Percentiles rank a stretch among this genome's conserved stretches.
Conservation (phyloP, 1,140 invertebrate species). For the Trypoxylus dichotomus region DNA sequence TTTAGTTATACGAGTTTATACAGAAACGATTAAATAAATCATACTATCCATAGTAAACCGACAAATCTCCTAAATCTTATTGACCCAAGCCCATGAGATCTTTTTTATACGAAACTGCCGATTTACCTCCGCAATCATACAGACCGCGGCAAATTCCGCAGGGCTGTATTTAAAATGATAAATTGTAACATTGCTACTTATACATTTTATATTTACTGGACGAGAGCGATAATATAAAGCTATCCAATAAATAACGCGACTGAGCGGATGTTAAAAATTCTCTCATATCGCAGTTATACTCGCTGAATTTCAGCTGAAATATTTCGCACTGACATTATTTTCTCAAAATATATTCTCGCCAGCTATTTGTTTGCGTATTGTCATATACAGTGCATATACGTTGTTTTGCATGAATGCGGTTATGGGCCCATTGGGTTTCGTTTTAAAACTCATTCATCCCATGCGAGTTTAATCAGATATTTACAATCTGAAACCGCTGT, state of each 20-base stretch:
- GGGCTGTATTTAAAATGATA: slow-evolving; percentile 18
- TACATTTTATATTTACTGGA: slow-evolving; percentile 25
- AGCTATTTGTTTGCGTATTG: slow-evolving; percentile 30
- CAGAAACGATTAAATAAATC: not conserved
- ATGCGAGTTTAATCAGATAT: slow-evolving; percentile 17
- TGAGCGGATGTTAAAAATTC: slow-evolving; percentile 31
- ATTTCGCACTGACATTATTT: slow-evolving; percentile 28
- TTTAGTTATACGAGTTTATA: not conserved
- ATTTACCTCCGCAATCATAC: not conserved
- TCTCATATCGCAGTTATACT: slow-evolving; percentile 32
- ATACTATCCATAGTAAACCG: not conserved
- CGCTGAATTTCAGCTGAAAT: slow-evolving; percentile 28
- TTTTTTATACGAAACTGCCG: not conserved
- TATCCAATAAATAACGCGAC: slow-evolving; percentile 18
- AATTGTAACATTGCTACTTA: slow-evolving; percentile 1
- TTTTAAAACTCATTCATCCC: slow-evolving; percentile 33
- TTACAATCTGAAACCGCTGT: slow-evolving; percentile 53
- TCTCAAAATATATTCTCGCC: slow-evolving; percentile 33
- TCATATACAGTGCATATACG: not conserved
- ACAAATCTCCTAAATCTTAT: not conserved
- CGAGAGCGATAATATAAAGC: slow-evolving; percentile 12
- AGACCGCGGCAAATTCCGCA: not conserved
- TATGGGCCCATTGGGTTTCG: slow-evolving; percentile 29
- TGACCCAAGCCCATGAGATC: not conserved
- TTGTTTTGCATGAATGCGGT: not conserved